A percentile compares a stretch with the other conserved stretches of the same genome.
Evolutionary conservation across 2,888 invertebrate species (phyloP).

Genomic region (Zele albiditarsus): DNA sequence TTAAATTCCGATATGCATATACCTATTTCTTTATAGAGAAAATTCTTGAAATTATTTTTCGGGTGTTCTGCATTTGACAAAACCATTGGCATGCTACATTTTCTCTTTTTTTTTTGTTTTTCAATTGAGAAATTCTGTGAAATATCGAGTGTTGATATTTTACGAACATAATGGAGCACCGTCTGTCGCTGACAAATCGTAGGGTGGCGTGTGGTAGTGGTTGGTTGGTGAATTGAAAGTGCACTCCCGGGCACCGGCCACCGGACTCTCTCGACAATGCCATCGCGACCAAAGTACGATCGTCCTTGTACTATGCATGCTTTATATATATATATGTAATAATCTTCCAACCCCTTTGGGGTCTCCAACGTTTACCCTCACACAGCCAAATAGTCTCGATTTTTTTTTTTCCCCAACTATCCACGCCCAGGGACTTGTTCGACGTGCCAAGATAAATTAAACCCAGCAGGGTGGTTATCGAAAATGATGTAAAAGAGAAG

Average conservation of each 20-base stretch:
- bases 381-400: slow-evolving; percentile 30
- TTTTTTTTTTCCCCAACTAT: slow-evolving; percentile 43
- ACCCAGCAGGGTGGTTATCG: slow-evolving; percentile 31
- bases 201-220: slow-evolving; percentile 24
- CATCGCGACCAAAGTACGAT: slow-evolving; percentile 56
- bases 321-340: slow-evolving; percentile 39
- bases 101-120: not conserved
- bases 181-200: slow-evolving; percentile 53
- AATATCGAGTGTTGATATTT: slow-evolving; percentile 68
- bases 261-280: slow-evolving; percentile 52
- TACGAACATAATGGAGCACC: slow-evolving; percentile 62
- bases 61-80: not conserved
- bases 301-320: slow-evolving; percentile 33
- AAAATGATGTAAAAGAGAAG: slow-evolving; percentile 30
- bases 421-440: slow-evolving; percentile 26
- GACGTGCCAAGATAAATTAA: slow-evolving; percentile 42
- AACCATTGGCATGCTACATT: not conserved
- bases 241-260: slow-evolving; percentile 54
- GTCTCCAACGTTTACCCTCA: slow-evolving; percentile 42
- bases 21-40: no score
- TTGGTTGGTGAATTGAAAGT: slow-evolving; percentile 58
- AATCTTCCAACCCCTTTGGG: slow-evolving; percentile 41
- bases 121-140: slow-evolving; percentile 37
- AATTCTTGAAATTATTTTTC: not conserved
- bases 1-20: no score